Evolutionary conservation across 2,113 vertebrate species (phyloP), one percentile per base, ranked within the genome.

Genomic region (Paramormyrops kingsleyae): DNA sequence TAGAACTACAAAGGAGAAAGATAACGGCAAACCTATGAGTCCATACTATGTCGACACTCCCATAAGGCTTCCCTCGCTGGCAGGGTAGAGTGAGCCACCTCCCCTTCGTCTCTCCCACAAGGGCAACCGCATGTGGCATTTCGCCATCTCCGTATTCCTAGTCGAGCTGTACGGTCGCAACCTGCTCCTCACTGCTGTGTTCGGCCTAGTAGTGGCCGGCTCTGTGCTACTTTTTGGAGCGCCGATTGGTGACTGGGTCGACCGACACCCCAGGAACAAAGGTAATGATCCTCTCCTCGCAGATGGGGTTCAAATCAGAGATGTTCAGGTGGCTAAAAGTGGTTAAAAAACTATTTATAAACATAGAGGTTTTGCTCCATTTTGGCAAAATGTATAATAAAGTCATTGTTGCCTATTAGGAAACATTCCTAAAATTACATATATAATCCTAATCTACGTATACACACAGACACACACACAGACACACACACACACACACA

Each of bases 261-360:
- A 97, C 91, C 96, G 95, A 80, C 95, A 97, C 91, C 95, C 96
- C 88, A 96, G 95, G 94, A 96, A 96, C 91, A 95, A 96, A 96
- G 96, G 95, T 97, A 92, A 13, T 10, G 24, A 35, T 12, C 31
- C 12, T 39, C 42, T 62, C 27, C 31, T 52, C 35, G 5, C 35
- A 13, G 17, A 31, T 35, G 74, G 17, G 27, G 74, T 19, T 5
- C 12, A 42, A 80, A 42, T 80, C 39, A 80, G 39, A 85, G n/a
- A 66, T n/a, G 9, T 62, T 62, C 59, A n/a, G 24, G 59, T 62
- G 24, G 56, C 7, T 62, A 24, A 59, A n/a, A 24, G 56, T 62
- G 56, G 21, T 24, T 62, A n/a, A n/a, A 56, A 8, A n/a, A n/a
- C 21, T n/a, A n/a, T 62, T 62, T 6, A n/a, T 8, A 62, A 5